Evolutionary conservation across 2,113 vertebrate genomes (phyloP).

Genomic region (Asarcornis scutulata): DNA sequence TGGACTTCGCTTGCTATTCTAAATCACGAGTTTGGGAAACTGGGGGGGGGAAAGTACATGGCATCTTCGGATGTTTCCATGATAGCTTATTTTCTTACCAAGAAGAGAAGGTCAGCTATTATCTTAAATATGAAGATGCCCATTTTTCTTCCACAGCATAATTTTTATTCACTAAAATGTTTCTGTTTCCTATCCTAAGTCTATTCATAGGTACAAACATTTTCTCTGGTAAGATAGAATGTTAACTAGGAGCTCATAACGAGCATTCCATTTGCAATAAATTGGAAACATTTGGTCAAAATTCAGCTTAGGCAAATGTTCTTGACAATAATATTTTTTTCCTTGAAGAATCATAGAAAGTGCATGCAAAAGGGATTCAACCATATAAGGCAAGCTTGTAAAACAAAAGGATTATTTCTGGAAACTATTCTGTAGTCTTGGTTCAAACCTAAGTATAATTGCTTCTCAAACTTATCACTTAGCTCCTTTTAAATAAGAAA

Average conservation of each 20-base stretch:
- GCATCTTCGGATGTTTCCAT: not conserved
- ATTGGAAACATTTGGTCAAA: not conserved
- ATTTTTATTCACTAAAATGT: not conserved
- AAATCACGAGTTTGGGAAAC: not conserved
- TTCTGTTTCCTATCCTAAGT: not conserved
- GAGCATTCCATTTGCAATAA: not conserved
- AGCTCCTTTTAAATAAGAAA: not conserved
- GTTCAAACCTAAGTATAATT: not conserved
- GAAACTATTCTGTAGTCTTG: not conserved
- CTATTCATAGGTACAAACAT: not conserved
- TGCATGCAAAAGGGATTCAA: not conserved
- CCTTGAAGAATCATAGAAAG: not conserved
- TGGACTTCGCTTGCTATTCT: not conserved
- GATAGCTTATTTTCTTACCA: not conserved
- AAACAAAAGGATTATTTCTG: not conserved
- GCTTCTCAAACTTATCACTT: not conserved
- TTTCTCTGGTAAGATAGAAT: not conserved
- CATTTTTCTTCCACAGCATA: not conserved
- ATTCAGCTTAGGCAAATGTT: not conserved
- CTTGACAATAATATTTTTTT: not conserved
- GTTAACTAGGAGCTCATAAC: not conserved
- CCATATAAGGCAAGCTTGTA: not conserved
- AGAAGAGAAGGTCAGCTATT: not conserved
- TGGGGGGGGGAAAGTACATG: too few species aligned
- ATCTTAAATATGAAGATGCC: not conserved